Conservation (phyloP, 1,140 invertebrate species). For the Drosophila rufa region DNA sequence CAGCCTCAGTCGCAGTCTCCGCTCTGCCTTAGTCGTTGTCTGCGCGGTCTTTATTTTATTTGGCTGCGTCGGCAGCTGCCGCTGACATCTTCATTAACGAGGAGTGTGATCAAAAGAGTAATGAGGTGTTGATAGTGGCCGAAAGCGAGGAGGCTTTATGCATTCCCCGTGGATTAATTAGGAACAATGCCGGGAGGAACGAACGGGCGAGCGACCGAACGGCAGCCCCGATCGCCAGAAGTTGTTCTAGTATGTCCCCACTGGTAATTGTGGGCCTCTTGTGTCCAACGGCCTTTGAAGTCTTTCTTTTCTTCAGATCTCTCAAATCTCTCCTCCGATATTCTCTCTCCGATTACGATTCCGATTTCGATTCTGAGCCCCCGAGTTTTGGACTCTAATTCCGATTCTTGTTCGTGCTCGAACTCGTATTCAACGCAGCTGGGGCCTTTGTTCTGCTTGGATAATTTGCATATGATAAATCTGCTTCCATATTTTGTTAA, state of each 20-base stretch:
- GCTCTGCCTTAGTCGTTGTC: neutral
- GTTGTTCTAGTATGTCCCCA: slow-evolving; percentile 42
- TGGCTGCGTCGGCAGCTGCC: slow-evolving; percentile 34
- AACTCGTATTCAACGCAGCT: slow-evolving; percentile 46
- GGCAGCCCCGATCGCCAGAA: slow-evolving; percentile 26
- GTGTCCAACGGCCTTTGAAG: slow-evolving; percentile 32
- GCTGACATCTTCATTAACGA: slow-evolving; percentile 83
- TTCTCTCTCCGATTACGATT: neutral
- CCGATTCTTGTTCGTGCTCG: slow-evolving; percentile 32
- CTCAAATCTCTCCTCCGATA: slow-evolving; percentile 5
- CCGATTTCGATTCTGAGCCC: slow-evolving; percentile 2
- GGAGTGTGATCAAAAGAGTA: slow-evolving; percentile 83
- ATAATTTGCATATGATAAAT: slow-evolving; percentile 83
- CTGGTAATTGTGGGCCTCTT: slow-evolving; percentile 49
- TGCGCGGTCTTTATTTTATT: slow-evolving; percentile 41
- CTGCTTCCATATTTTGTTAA: slow-evolving; percentile 72
- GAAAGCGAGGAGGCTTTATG: slow-evolving; percentile 54
- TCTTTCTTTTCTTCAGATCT: slow-evolving; percentile 25
- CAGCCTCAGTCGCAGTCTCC: neutral
- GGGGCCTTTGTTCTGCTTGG: slow-evolving; percentile 36
- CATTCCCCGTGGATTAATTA: slow-evolving; percentile 66
- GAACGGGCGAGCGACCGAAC: neutral
- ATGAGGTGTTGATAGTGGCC: slow-evolving; percentile 84
- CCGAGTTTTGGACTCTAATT: slow-evolving; percentile 27
- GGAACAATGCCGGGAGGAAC: slow-evolving; percentile 26